Conservation (phyloP, 2,888 invertebrate genomes). For the Nemotelus pantherinus region DNA sequence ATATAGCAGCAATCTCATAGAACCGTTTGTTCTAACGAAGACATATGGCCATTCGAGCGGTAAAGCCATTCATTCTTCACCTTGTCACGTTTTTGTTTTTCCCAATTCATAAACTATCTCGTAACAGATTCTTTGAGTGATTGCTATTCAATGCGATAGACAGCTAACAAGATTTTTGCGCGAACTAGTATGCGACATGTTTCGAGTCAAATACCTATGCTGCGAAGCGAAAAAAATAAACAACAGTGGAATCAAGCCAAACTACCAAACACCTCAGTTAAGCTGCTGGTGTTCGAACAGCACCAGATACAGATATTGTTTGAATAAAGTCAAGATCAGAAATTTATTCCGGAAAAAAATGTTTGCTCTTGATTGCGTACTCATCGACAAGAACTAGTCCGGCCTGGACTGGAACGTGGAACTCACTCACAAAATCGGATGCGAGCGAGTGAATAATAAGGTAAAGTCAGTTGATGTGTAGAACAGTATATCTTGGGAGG, state of each 20-base stretch:
- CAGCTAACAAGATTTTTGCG: slow-evolving; percentile 44
- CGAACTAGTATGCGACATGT: slow-evolving; percentile 35
- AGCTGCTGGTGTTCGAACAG: no score
- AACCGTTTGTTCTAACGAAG: background rate
- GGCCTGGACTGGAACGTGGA: background rate
- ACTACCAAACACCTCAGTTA: no score
- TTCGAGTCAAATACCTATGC: slow-evolving; percentile 26
- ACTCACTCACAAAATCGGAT: background rate
- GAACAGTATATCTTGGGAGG: slow-evolving; percentile 13
- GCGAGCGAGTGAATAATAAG: slow-evolving; percentile 25
- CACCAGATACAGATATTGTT: background rate
- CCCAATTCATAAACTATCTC: slow-evolving; percentile 49
- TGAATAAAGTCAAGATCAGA: slow-evolving; percentile 32
- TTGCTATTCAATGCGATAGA: slow-evolving; percentile 49
- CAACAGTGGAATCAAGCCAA: no score
- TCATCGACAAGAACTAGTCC: background rate
- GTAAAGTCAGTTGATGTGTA: slow-evolving; percentile 23
- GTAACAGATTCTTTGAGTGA: slow-evolving; percentile 49
- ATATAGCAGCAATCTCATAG: background rate
- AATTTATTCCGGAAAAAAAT: slow-evolving; percentile 34
- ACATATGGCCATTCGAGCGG: background rate
- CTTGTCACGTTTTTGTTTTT: slow-evolving; percentile 31
- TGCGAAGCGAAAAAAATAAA: slow-evolving; percentile 6
- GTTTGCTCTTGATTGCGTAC: background rate
- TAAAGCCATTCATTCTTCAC: slow-evolving; percentile 4